Percentiles rank a stretch among this genome's conserved stretches.
Evolutionary conservation across 2,797 vertebrate species (phyloP).

Genomic region (Geotria australis): DNA sequence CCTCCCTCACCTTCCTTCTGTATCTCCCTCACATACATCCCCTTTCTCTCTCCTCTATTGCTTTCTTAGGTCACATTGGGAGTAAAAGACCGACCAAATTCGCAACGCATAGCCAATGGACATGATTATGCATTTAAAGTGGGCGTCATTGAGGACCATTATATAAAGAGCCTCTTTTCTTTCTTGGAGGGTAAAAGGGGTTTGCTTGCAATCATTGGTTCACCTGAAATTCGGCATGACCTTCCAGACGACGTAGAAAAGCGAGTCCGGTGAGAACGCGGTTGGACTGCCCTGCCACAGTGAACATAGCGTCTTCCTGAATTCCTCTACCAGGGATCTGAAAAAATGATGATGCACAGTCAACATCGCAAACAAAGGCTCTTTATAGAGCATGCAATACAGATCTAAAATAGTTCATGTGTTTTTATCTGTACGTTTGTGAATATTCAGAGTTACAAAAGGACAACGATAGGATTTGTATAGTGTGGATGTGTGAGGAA

Average conservation of each 20-base stretch:
- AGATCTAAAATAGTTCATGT: too few relatives aligned
- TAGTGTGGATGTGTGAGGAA: constrained; percentile 1
- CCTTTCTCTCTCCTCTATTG: not conserved
- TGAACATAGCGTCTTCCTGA: constrained; percentile 88
- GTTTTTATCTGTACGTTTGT: too few relatives aligned
- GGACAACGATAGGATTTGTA: not conserved
- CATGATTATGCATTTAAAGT: too few relatives aligned
- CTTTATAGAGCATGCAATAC: too few relatives aligned
- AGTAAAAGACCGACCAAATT: too few relatives aligned
- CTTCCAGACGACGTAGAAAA: constrained; percentile 97
- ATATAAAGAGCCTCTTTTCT: too few relatives aligned
- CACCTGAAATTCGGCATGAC: constrained; percentile 99
- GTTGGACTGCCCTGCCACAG: constrained; percentile 87
- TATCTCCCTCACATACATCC: not conserved
- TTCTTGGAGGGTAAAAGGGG: too few relatives aligned
- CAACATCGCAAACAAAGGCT: too few relatives aligned
- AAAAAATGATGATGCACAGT: constrained; percentile 1
- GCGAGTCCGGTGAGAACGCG: constrained; percentile 81
- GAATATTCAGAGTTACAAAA: not conserved
- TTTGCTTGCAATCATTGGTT: too few relatives aligned
- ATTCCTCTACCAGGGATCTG: constrained; percentile 88
- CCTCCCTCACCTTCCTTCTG: not conserved
- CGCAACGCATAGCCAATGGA: too few relatives aligned
- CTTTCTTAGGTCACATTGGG: too few relatives aligned
- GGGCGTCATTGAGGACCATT: too few relatives aligned